Evolutionary conservation across 2,113 vertebrate species (phyloP), one percentile per base, ranked within the genome.

Genomic region (Lasiurus borealis): DNA sequence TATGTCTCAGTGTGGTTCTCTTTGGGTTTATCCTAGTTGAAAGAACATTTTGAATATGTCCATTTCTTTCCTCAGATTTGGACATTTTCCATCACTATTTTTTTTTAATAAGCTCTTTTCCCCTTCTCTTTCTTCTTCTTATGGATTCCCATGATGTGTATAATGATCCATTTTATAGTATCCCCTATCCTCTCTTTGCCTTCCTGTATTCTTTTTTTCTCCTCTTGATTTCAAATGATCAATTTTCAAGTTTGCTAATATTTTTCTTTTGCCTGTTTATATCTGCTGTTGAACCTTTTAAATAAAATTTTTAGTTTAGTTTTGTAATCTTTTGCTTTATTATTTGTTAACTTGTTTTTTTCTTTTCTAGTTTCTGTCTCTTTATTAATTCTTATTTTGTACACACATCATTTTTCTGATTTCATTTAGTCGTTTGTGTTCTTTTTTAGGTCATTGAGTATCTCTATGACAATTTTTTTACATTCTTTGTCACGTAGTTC

Each of bases 61-160:
- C 48, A 31, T 90, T 90, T 90, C 21, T 62, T 93, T 68, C 36
- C 66, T 90, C 40, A 82, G 27, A 81, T 75, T 93, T 90, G 21
- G n/a, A 48, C 50, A 64, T 6, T 44, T 90, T 80, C 23, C 50
- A 9, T 77, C 16, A 44, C 29, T 54, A 21, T 64, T 85, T 92
- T n/a, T n/a, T 84, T 13, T 8, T 1, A 15, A 72, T 66, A 83
- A 72, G 8, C 31, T 82, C n/a, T 69, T 16, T 90, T 19, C 14
- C 8, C 57, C 44, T 46, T 81, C 52, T 86, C 10, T 84, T 11
- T 78, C 12, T 54, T 68, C 18, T 88, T 62, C 27, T 62, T 83
- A 46, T 64, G 44, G 72, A 73, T 54, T 89, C 46, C 54, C 48
- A 12, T 89, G 46, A 72, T 27, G 16, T 36, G 3, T 89, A 36